These are phyloP conservation scores for Uria aalge DNA, from an alignment of 2,113 vertebrate species.

Conservation along the genomic window DNA sequence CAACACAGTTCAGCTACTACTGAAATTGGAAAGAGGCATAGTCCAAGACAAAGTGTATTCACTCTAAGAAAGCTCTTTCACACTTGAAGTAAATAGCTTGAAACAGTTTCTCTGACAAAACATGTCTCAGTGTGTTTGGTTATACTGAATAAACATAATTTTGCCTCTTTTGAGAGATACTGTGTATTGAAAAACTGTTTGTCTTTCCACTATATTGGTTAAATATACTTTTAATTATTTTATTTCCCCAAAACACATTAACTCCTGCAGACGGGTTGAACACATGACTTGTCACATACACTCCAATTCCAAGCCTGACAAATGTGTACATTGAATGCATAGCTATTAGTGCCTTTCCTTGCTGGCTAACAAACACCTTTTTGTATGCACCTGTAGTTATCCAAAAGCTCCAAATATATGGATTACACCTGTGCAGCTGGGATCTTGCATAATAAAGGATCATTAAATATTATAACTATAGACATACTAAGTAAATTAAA, in stretches of 20 bases:
- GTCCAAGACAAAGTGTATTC: background rate
- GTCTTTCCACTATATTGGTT: background rate
- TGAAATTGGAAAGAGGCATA: background rate
- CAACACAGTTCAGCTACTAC: background rate
- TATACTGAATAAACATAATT: background rate
- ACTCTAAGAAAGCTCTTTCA: background rate
- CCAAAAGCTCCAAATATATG: background rate
- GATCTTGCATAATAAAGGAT: background rate
- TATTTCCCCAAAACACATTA: background rate
- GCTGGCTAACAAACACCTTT: background rate
- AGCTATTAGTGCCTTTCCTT: background rate
- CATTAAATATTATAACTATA: background rate
- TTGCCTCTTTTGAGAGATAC: background rate
- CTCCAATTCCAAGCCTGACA: background rate
- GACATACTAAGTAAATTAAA: background rate
- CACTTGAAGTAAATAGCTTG: background rate
- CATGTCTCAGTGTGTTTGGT: background rate
- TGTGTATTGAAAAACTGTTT: background rate
- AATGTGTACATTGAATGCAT: background rate
- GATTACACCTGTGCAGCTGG: background rate
- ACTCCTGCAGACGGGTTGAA: background rate
- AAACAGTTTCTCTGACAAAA: background rate
- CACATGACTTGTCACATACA: background rate
- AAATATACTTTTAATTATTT: background rate
- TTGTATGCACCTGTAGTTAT: background rate